Evolutionary conservation across 2,888 invertebrate species (phyloP), one percentile per base, ranked within the genome.

Genomic region (Chrysotoxum bicinctum): DNA sequence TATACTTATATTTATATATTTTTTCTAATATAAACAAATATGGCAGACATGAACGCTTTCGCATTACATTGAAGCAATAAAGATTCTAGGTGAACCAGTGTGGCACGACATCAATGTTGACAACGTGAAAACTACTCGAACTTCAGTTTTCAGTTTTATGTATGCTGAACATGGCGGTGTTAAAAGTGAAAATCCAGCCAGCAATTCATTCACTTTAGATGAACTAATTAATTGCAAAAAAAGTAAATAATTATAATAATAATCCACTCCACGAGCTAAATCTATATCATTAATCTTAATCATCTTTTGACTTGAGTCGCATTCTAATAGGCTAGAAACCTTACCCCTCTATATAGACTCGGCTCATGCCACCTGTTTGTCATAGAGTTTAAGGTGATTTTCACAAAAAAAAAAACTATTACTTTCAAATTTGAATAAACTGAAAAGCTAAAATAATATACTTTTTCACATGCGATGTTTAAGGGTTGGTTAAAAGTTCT

Each of bases 41-140:
- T 72, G 58, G 50, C 21, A 66, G 58, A 77, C 78, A 74, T 52
- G 56, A 62, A 74, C 40, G 43, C 30, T 52, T 66, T 68, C 32
- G 54, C 52, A 54, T 75, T 54, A 30, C 79, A 84, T 80, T 72
- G 79, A 80, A 48, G 60, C 26, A 60, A 56, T 37, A 70, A 23
- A 66, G 70, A 80, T 75, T 84, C 84, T 80, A 79, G 84, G 84
- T 84, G 75, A 84, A 79, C 84, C 68, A 56, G 70, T 79, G 74
- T 72, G 64, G 52, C 52, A 23, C 74, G 78, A 83, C 66, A 79
- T 60, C 69, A 68, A 79, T 72, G 75, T 79, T 84, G 70, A 74
- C 78, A 73, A 73, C 40, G 26, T 52, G 23, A 68, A 50, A 68
- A 68, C 66, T 60, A 19, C 50, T 32, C 45, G 62, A 62, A 80